Conservation (phyloP, 2,888 invertebrate species). For the Trichacis sp. region DNA sequence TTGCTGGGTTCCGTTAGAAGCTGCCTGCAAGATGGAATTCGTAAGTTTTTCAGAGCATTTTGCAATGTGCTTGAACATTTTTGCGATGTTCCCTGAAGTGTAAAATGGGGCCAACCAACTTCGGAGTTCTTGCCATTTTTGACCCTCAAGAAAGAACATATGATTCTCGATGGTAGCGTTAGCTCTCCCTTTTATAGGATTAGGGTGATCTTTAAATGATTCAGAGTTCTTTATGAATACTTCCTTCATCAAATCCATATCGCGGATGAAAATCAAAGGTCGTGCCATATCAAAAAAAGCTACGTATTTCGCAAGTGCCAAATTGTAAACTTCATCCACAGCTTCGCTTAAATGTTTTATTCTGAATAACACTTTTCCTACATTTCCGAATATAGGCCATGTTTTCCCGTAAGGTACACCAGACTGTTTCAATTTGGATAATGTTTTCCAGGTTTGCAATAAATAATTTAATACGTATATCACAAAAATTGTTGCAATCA, state of each 20-base stretch:
- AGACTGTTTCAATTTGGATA: constrained; percentile 23
- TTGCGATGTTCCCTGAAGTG: too few species aligned
- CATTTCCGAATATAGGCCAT: constrained; percentile 44
- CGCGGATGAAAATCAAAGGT: constrained; percentile 48
- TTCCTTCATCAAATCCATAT: constrained; percentile 49
- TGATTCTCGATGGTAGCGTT: too few species aligned
- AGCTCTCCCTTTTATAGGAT: too few species aligned
- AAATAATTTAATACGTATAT: too few species aligned
- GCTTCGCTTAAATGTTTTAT: neutral
- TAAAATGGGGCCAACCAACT: too few species aligned
- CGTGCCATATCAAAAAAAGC: constrained; percentile 47
- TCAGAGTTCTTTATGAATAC: neutral
- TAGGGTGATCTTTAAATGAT: neutral
- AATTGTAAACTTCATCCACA: constrained; percentile 1
- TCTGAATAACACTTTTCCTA: constrained; percentile 17
- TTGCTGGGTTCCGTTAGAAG: too few species aligned
- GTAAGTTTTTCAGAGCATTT: too few species aligned
- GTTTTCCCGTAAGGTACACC: constrained; percentile 36
- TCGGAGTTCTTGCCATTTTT: too few species aligned
- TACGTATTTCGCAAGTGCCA: constrained; percentile 31
- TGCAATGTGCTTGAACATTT: too few species aligned
- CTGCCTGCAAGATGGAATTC: too few species aligned
- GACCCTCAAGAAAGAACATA: too few species aligned
- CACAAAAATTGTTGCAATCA: too few species aligned
- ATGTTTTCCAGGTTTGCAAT: neutral